These are phyloP conservation scores for Orycteropus afer DNA, from an alignment of 2,113 vertebrate genomes.

Conservation along the genomic window DNA sequence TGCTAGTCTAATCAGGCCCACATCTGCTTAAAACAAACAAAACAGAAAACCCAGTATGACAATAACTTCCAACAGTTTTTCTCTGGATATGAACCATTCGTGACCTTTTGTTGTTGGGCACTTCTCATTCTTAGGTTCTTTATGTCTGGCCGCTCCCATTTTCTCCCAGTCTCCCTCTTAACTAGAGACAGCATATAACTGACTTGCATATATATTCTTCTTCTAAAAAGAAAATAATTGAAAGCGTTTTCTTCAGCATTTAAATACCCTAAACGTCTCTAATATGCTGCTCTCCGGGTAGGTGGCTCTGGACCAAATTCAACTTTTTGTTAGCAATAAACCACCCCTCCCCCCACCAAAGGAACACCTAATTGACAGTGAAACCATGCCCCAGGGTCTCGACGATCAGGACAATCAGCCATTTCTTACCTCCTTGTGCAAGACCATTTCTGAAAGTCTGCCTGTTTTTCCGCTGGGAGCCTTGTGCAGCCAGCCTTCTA, in stretches of 20 bases:
- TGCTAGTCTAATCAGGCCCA: neutral
- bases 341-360: neutral
- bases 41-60: neutral
- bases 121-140: neutral
- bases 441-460: neutral
- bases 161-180: neutral
- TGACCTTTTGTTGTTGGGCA: neutral
- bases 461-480: neutral
- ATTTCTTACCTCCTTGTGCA: constrained; percentile 30
- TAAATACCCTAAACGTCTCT: neutral
- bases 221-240: no score
- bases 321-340: neutral
- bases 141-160: neutral
- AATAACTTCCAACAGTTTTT: neutral
- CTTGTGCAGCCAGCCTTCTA: neutral
- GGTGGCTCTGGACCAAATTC: neutral
- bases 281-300: neutral
- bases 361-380: neutral
- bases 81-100: neutral
- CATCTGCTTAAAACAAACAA: neutral
- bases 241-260: neutral
- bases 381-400: neutral
- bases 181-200: neutral
- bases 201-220: neutral
- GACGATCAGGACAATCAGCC: neutral